Evolutionary conservation across 2,888 invertebrate species (phyloP).

Genomic region (Myopa testacea): DNA sequence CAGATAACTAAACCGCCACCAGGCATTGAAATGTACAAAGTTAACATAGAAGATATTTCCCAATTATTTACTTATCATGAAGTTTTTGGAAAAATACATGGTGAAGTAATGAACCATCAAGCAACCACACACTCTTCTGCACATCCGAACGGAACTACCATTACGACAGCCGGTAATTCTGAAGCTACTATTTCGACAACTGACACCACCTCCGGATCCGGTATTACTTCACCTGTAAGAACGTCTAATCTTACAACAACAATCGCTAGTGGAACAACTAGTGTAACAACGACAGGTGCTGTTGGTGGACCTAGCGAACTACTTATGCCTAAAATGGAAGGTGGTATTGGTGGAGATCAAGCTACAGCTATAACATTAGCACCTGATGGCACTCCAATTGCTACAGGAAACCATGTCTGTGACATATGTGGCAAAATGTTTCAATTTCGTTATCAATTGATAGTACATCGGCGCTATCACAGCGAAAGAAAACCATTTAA

Average conservation of each 20-base stretch:
- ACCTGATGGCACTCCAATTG: slow-evolving; percentile 70
- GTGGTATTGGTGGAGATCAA: slow-evolving; percentile 66
- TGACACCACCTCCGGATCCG: slow-evolving; percentile 46
- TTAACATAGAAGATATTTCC: slow-evolving; percentile 85
- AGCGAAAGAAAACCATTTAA: slow-evolving; percentile 88
- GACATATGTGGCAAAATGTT: slow-evolving; percentile 89
- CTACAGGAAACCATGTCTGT: slow-evolving; percentile 78
- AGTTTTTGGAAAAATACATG: slow-evolving; percentile 79
- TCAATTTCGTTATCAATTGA: slow-evolving; percentile 87
- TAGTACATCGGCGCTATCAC: slow-evolving; percentile 88
- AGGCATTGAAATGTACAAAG: slow-evolving; percentile 80
- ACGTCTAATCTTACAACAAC: slow-evolving; percentile 49
- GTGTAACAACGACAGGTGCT: slow-evolving; percentile 43
- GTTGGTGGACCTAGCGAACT: slow-evolving; percentile 56
- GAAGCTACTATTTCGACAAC: slow-evolving; percentile 53
- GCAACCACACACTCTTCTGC: slow-evolving; percentile 67
- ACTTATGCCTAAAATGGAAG: slow-evolving; percentile 68
- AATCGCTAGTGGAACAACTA: slow-evolving; percentile 43
- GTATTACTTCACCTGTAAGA: slow-evolving; percentile 40
- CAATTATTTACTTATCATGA: slow-evolving; percentile 88
- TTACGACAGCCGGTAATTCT: slow-evolving; percentile 49
- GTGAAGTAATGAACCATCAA: slow-evolving; percentile 69
- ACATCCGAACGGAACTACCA: slow-evolving; percentile 50
- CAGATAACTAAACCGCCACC: slow-evolving; percentile 68
- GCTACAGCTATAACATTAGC: slow-evolving; percentile 72